Evolutionary conservation across 2,113 vertebrate species (phyloP), one percentile per base, ranked within the genome.

Genomic region (Odontesthes bonariensis): DNA sequence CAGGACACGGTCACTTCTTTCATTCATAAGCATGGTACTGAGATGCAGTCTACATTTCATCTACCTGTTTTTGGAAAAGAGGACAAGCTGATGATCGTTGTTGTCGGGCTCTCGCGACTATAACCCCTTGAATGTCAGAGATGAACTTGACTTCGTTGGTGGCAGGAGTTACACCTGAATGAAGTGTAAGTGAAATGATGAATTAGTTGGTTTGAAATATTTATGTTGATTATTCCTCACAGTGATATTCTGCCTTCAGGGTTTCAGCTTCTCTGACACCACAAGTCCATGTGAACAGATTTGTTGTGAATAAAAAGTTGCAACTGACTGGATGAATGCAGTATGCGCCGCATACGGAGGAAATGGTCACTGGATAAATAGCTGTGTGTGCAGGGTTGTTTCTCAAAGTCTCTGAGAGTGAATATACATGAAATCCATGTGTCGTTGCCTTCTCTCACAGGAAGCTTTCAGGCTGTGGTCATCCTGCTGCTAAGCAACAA

Each of bases 401-500:
- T 9, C 8, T 53, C 23, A 31, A 22, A 8, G 46, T 61, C 11
- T 61, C 47, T 61, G 27, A 44, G 68, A 76, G 56, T 35, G 44
- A 54, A 33, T 44, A 32, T 44, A 49, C 6, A 4, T 31, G 19
- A 75, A 53, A 61, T 59, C 13, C 6, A 5, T 86, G 61, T 5
- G 46, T 38, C 35, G 10, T 38, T 38, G 6, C 6, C 35, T 27
- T 57, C 55, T 46, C 59, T 58, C 14, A 53, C 51, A 74, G 74
- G 40, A 72, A 51, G 64, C 44, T 35, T 16, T 16, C 66, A 16
- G 31, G 31, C 49, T 52, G 20, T 69, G 69, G 69, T 81, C 65
- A 69, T 31, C 52, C 47, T 73, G 87, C 75, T 88, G 82, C 87
- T 83, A 59, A 65, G 89, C 84, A 86, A 86, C 87, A 0, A 47